Percentiles rank a stretch among this genome's conserved stretches.
phyloP scores from a whole-genome alignment of 1,140 invertebrate genomes.

The Caerostris darwini region DNA sequence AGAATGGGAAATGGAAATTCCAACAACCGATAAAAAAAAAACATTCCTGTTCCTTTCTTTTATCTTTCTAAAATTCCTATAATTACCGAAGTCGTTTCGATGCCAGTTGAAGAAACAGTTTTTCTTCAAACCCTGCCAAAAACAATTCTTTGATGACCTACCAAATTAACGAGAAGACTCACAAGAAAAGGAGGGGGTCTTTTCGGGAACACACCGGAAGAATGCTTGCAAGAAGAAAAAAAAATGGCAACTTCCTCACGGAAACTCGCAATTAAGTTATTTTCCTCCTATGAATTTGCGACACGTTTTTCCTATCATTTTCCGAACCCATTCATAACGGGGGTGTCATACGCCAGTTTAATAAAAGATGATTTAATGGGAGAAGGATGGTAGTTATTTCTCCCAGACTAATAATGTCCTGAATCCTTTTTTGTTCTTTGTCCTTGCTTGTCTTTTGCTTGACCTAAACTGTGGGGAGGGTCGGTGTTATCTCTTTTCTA shows the following conservation, averaged over 20 bases:
- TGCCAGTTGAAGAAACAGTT: neutral
- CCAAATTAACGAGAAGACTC: neutral
- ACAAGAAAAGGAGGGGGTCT: neutral
- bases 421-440: neutral
- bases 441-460: neutral
- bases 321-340: slow-evolving; percentile 38
- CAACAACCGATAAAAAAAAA: too few relatives aligned
- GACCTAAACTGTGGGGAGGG: neutral
- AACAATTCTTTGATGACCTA: neutral
- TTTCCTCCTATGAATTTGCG: slow-evolving; percentile 51
- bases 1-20: too few relatives aligned
- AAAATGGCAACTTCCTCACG: neutral
- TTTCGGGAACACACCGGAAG: neutral
- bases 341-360: slow-evolving; percentile 39
- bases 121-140: neutral
- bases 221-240: neutral
- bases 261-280: slow-evolving; percentile 41
- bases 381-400: neutral
- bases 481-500: slow-evolving; percentile 31
- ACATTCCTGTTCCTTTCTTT: too few relatives aligned
- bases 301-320: slow-evolving; percentile 49
- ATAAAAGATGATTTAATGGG: slow-evolving; percentile 32
- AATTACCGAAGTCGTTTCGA: neutral
- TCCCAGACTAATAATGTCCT: slow-evolving; percentile 20
- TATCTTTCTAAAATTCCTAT: neutral